Evolutionary conservation across 2,888 invertebrate species (phyloP), one percentile per base, ranked within the genome.

Genomic region (Scaptomyza parva): DNA sequence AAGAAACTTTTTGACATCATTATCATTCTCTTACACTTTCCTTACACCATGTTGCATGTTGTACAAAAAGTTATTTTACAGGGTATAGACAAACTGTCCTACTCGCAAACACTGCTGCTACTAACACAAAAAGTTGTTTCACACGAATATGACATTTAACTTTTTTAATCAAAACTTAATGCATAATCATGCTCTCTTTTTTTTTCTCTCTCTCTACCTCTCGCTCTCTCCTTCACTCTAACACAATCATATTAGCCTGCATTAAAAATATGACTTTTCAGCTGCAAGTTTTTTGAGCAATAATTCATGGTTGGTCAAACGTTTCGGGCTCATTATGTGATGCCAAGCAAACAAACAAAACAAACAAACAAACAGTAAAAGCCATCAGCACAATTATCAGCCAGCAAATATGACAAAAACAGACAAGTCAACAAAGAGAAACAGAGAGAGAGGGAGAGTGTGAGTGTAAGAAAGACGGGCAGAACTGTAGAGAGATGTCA

Each of bases 141-240:
- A 7, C 22, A 41, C 47, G 40, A 61, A 52, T 65, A 59, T 58
- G 47, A 30, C 70, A 68, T 50, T 68, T 43, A 78, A 67, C 72
- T 72, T 76, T 84, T 84, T 76, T 67, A 81, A 78, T 80, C 78
- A 78, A 52, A 69, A 61, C 74, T 55, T 53, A 53, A 53, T 24
- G 33, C 48, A 18, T 11, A 24, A 6, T 24, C 24, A 7, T 24
- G 6, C 24, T 24, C 24, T 5, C 24, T 6, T 6, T 24, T 24
- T 6, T 8, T 24, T 24, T 5, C 24, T n/a, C 28, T 3, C 1
- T 17, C 11, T n/a, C 2, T 22, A 8, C 4, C 40, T 8, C 9
- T 12, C n/a, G n/a, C n/a, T n/a, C n/a, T 5, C n/a, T 11, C 1
- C 6, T 44, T 9, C 11, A 1, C 28, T 17, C 1, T 6, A 28